phyloP scores from a whole-genome alignment of 2,888 invertebrate species.

The Noctua janthe region DNA sequence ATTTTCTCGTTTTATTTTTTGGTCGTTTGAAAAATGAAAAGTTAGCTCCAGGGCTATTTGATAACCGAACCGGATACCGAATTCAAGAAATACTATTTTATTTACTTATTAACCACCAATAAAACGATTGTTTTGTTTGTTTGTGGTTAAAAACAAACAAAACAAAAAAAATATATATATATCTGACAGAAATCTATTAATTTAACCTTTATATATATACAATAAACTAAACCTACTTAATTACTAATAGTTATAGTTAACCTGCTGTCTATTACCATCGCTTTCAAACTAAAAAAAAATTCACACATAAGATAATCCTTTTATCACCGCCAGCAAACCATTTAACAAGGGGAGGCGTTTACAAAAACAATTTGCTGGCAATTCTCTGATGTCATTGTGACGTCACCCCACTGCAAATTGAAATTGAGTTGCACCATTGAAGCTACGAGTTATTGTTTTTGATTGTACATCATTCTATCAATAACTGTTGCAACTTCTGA shows the following conservation, averaged over 20 bases:
- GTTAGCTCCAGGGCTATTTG: neutral
- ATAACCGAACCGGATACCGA: too few relatives aligned
- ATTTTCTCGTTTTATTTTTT: neutral
- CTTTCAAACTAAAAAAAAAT: neutral
- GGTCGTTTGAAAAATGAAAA: neutral
- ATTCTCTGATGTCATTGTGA: constrained; percentile 82
- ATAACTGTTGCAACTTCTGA: constrained; percentile 5
- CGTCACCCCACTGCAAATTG: constrained; percentile 77
- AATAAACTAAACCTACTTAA: neutral
- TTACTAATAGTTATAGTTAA: neutral
- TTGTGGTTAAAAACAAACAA: too few relatives aligned
- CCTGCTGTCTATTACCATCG: neutral
- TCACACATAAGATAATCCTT: constrained; percentile 52
- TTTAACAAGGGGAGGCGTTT: constrained; percentile 76
- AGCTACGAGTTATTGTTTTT: constrained; percentile 65
- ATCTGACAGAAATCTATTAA: neutral
- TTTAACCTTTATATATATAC: neutral
- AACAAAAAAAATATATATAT: too few relatives aligned
- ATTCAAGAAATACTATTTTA: too few relatives aligned
- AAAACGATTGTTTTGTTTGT: too few relatives aligned
- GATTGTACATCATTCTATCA: constrained; percentile 36
- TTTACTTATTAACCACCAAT: too few relatives aligned
- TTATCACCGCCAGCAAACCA: constrained; percentile 58
- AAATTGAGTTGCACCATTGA: constrained; percentile 84
- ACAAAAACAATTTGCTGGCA: constrained; percentile 83